Percentiles rank a stretch among this genome's conserved stretches.
These are phyloP conservation scores for Halcyon smyrnensis DNA, from an alignment of 2,797 vertebrate genomes.

Conservation along the genomic window DNA sequence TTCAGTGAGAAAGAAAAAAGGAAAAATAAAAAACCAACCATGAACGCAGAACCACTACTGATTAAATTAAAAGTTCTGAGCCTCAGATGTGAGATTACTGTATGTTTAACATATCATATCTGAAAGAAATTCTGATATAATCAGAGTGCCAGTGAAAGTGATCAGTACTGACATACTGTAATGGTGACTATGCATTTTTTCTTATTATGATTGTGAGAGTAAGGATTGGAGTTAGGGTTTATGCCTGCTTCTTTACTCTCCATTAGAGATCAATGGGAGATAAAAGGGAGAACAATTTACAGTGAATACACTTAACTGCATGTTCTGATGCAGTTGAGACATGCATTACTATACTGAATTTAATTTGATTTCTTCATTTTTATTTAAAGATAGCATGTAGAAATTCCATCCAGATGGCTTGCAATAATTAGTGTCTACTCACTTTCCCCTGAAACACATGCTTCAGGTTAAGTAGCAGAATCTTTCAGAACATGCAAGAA, in stretches of 20 bases:
- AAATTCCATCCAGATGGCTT: background rate
- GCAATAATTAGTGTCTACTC: background rate
- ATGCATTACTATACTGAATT: background rate
- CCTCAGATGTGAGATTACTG: background rate
- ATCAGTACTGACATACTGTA: background rate
- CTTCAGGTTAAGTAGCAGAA: background rate
- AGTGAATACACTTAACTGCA: background rate
- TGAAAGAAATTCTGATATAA: too few species aligned
- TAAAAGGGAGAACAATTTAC: background rate
- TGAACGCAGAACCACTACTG: background rate
- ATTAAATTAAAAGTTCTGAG: background rate
- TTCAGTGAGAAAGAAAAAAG: background rate
- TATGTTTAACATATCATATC: background rate
- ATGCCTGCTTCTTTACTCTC: background rate
- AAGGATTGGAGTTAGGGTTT: background rate
- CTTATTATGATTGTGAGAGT: background rate
- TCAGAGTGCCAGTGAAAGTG: background rate
- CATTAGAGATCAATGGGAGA: background rate
- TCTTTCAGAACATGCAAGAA: background rate
- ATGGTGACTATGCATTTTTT: background rate
- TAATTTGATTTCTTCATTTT: background rate
- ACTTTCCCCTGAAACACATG: background rate
- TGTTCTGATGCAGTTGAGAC: background rate
- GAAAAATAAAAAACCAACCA: fast-evolving
- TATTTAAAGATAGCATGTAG: background rate